Evolutionary conservation across 2,888 invertebrate species (phyloP).

Genomic region (Germaria angustata): DNA sequence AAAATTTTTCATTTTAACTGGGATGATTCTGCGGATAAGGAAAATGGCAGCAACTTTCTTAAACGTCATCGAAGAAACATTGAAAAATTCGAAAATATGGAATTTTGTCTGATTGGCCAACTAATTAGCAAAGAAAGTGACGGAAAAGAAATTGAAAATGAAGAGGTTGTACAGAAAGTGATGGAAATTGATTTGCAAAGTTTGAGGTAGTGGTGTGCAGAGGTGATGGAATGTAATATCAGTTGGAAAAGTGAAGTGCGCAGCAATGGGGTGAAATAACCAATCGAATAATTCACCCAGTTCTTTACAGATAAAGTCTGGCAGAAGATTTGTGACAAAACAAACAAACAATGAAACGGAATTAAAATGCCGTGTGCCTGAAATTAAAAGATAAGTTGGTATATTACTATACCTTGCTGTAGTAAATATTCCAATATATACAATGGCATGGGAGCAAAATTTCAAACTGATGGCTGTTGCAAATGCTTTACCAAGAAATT

Average conservation of each 20-base stretch:
- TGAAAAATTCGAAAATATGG: too few species aligned
- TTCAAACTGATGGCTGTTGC: not conserved
- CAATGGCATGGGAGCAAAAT: slow-evolving; percentile 4
- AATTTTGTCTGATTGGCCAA: too few species aligned
- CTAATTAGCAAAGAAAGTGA: too few species aligned
- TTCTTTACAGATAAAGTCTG: slow-evolving; percentile 62
- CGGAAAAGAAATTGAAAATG: too few species aligned
- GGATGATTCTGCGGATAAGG: too few species aligned
- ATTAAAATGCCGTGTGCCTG: slow-evolving; percentile 58
- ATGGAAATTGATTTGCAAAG: not conserved
- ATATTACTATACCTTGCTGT: slow-evolving; percentile 32
- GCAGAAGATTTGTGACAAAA: slow-evolving; percentile 63
- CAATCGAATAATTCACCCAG: slow-evolving; percentile 60
- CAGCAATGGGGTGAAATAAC: too few species aligned
- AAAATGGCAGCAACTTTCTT: not conserved
- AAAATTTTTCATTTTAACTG: too few species aligned
- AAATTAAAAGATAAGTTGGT: slow-evolving; percentile 51
- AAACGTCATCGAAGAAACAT: not conserved
- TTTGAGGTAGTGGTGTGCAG: not conserved
- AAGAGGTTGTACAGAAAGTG: not conserved
- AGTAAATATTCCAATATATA: slow-evolving; percentile 16
- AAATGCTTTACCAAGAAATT: not conserved
- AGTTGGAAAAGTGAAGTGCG: too few species aligned
- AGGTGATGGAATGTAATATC: not conserved
- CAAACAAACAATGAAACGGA: slow-evolving; percentile 59